Conservation (phyloP, 2,888 invertebrate genomes). For the Caradrina kadenii region DNA sequence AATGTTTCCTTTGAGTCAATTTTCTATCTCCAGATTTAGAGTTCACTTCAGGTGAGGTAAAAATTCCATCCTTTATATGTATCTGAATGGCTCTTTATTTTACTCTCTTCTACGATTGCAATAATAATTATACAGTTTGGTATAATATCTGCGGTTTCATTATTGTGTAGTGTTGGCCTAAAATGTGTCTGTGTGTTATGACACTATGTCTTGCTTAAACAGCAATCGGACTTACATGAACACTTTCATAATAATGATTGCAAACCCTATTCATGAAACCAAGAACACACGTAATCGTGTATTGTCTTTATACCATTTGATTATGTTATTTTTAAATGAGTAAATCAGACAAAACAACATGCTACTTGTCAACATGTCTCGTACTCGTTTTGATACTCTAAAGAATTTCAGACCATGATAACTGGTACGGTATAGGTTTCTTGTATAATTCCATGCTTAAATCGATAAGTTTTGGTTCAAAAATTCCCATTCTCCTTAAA, state of each 20-base stretch:
- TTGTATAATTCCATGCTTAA: no score
- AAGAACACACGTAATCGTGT: conserved; percentile 5
- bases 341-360: neutral
- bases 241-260: conserved; percentile 33
- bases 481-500: neutral
- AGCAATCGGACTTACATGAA: conserved; percentile 18
- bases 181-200: conserved; percentile 8
- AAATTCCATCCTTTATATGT: neutral
- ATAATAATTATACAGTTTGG: neutral
- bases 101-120: neutral
- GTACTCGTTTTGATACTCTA: neutral
- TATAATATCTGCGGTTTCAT: conserved; percentile 11
- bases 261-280: conserved; percentile 15
- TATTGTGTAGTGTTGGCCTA: conserved; percentile 11
- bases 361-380: neutral
- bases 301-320: neutral
- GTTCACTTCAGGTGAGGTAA: no score
- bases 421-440: neutral
- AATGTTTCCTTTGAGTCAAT: no score
- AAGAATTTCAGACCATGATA: neutral
- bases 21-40: no score
- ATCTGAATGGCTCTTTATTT: conserved; percentile 1
- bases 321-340: no score
- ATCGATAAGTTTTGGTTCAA: no score
- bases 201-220: conserved; percentile 27